A percentile compares a stretch with the other conserved stretches of the same genome.
Evolutionary conservation across 2,888 invertebrate species (phyloP).

Genomic region (Amiota minor): DNA sequence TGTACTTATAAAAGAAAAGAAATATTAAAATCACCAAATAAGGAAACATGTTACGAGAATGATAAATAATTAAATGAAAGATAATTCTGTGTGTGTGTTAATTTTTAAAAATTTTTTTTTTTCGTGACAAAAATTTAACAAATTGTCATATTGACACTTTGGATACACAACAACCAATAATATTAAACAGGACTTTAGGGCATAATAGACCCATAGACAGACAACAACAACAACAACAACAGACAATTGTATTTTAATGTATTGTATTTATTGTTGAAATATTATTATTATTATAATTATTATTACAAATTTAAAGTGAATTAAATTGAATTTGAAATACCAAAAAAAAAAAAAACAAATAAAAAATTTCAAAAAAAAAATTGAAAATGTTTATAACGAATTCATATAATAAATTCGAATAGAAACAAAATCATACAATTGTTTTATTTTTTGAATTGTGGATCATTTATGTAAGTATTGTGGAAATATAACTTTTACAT

Average conservation of each 20-base stretch:
- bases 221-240: neutral
- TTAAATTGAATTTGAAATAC: conserved; percentile 28
- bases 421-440: conserved; percentile 24
- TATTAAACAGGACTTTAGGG: conserved; percentile 1
- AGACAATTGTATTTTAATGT: conserved; percentile 65
- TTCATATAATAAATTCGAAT: conserved; percentile 47
- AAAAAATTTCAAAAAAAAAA: conserved; percentile 19
- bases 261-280: conserved; percentile 67
- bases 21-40: conserved; percentile 6
- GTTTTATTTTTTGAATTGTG: neutral
- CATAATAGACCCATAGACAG: conserved; percentile 12
- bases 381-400: conserved; percentile 61
- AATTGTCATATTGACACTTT: conserved; percentile 43
- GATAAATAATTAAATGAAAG: neutral
- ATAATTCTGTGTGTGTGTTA: conserved; percentile 29
- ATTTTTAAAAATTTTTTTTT: too few species aligned
- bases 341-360: conserved; percentile 25
- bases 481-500: neutral
- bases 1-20: conserved; percentile 14
- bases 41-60: neutral
- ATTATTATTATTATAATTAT: conserved; percentile 5
- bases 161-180: neutral
- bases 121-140: conserved; percentile 36
- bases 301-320: conserved; percentile 24
- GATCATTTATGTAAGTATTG: neutral